Evolutionary conservation across 2,113 vertebrate species (phyloP), one percentile per base, ranked within the genome.

Genomic region (Ia io): DNA sequence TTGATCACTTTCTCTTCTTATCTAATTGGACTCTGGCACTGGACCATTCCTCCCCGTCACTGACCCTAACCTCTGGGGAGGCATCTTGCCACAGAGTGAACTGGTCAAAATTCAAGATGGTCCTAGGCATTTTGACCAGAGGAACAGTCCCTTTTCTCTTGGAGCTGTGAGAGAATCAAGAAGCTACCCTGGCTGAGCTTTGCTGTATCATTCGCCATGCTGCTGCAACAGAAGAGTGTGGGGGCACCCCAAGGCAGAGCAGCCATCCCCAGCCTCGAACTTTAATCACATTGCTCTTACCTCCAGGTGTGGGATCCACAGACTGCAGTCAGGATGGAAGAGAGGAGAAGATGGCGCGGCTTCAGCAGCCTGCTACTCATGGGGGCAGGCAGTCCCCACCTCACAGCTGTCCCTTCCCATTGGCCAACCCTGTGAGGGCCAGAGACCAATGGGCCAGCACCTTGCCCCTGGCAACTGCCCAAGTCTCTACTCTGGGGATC

Each of bases 241-340:
- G 22, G 49, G 13, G 35, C 20, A 71, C 25, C 56, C 47, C 76
- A 17, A 1, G 42, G 12, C 22, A 37, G 5, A 25, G 7, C 22
- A 76, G 28, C 28, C 20, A n/a, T 1, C 61, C 35, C 35, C 53
- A 44, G 32, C 18, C 65, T 84, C 32, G 5, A 88, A 78, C 12
- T 14, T 40, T 14, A 65, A 40, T 51, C 61, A 20, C 82, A 22
- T 56, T 49, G n/a, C 22, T 94, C 97, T 97, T 97, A 97, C 97
- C 97, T 86, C 82, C 40, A 59, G 20, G 20, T 88, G 42, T 56
- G n/a, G 91, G 87, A 56, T 47, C 37, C 53, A 67, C 84, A 47
- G 13, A 44, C 56, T 32, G 35, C 61, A 25, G 47, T 85, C 77
- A 13, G 53, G 49, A 84, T 28, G 42, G 85, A 84, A 35, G 53